phyloP scores from a whole-genome alignment of 2,888 invertebrate species.

The Piscicola geometra region DNA sequence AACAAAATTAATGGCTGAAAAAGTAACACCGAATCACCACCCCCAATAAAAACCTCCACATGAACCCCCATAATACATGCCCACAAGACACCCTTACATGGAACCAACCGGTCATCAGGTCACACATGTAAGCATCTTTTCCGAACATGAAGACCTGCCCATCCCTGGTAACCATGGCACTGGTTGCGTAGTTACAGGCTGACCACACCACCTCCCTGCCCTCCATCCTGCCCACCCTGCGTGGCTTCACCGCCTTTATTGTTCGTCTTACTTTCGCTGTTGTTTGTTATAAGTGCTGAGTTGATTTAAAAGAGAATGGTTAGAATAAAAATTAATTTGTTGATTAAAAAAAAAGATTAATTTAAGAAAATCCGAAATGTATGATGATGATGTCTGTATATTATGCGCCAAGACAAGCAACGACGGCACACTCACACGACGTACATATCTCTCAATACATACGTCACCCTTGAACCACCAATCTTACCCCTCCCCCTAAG shows the following conservation, averaged over 20 bases:
- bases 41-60: too few species aligned
- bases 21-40: too few species aligned
- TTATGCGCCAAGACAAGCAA: too few species aligned
- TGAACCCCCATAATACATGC: too few species aligned
- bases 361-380: background rate
- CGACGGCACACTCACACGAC: background rate
- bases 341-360: background rate
- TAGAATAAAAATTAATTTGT: too few species aligned
- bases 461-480: background rate
- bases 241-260: constrained; percentile 84
- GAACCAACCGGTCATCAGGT: constrained; percentile 63
- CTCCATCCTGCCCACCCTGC: constrained; percentile 83
- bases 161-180: constrained; percentile 82
- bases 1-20: too few species aligned
- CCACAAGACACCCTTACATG: too few species aligned
- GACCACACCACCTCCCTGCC: constrained; percentile 75
- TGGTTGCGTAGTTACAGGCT: constrained; percentile 90
- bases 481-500: too few species aligned
- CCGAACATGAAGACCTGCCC: constrained; percentile 89
- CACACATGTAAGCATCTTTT: constrained; percentile 65
- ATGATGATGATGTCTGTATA: too few species aligned
- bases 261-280: constrained; percentile 64
- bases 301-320: background rate
- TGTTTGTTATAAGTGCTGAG: background rate
- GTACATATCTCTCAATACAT: background rate